Evolutionary conservation across 2,888 invertebrate genomes (phyloP).

Genomic region (Busseola fusca): DNA sequence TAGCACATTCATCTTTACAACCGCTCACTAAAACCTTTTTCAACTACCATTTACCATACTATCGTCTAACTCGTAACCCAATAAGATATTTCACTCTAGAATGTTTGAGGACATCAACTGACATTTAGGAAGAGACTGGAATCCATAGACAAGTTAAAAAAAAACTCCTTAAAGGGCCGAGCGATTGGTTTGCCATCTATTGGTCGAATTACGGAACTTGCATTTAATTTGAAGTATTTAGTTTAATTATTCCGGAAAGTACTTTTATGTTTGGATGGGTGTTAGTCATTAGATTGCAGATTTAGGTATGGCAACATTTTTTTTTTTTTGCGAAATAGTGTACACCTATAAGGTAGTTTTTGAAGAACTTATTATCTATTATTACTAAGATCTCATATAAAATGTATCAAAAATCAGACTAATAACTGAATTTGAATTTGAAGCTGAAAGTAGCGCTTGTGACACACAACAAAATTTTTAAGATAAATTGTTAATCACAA

Average conservation of each 20-base stretch:
- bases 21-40: not conserved
- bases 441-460: too few species aligned
- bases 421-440: too few species aligned
- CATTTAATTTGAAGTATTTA: constrained; percentile 16
- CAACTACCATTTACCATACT: constrained; percentile 4
- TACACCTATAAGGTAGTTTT: too few species aligned
- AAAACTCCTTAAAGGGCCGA: constrained; percentile 26
- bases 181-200: constrained; percentile 28
- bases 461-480: not conserved
- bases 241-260: not conserved
- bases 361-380: too few species aligned
- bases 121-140: constrained; percentile 40
- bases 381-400: too few species aligned
- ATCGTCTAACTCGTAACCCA: constrained; percentile 14
- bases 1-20: not conserved
- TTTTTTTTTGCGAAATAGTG: too few species aligned
- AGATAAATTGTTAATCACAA: not conserved
- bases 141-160: constrained; percentile 28
- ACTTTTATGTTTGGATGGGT: not conserved
- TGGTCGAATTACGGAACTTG: constrained; percentile 28
- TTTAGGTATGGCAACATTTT: too few species aligned
- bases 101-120: constrained; percentile 51
- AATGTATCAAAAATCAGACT: too few species aligned
- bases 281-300: not conserved
- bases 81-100: constrained; percentile 34